A percentile compares a stretch with the other conserved stretches of the same genome.
phyloP scores from a whole-genome alignment of 2,113 vertebrate species.

The Pseudorasbora parva region DNA sequence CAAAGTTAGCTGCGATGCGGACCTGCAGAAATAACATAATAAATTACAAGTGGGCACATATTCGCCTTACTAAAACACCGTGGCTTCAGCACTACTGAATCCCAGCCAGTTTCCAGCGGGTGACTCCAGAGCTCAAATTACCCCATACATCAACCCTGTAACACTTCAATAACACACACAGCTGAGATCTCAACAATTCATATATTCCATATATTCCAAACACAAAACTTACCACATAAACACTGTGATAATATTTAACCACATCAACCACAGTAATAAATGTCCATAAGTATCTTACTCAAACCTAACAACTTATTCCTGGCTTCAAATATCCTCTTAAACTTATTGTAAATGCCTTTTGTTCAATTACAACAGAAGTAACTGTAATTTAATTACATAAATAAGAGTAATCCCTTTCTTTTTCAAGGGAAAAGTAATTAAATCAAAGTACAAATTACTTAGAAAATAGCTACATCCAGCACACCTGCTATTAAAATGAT shows the following conservation, averaged over 20 bases:
- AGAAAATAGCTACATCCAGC: too few relatives aligned
- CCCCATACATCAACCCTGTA: neutral
- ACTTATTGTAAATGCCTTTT: neutral
- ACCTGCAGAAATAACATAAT: slow-evolving; percentile 75
- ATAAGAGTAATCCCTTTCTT: too few relatives aligned
- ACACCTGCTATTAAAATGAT: neutral
- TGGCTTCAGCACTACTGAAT: neutral
- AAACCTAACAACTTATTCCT: neutral
- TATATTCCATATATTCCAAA: neutral
- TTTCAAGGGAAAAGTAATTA: too few relatives aligned
- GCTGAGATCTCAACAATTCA: neutral
- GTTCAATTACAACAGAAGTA: too few relatives aligned
- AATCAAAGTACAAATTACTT: too few relatives aligned
- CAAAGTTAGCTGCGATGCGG: slow-evolving; percentile 96
- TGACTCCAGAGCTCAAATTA: slow-evolving; percentile 22
- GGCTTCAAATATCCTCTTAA: neutral
- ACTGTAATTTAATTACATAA: too few relatives aligned
- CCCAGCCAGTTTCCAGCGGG: neutral
- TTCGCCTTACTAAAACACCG: neutral
- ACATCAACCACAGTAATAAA: neutral
- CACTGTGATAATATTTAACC: neutral
- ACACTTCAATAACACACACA: neutral
- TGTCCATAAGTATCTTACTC: neutral
- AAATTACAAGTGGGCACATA: neutral
- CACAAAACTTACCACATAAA: neutral